Conservation (phyloP, 2,888 invertebrate species). For the Nomada hirtipes region DNA sequence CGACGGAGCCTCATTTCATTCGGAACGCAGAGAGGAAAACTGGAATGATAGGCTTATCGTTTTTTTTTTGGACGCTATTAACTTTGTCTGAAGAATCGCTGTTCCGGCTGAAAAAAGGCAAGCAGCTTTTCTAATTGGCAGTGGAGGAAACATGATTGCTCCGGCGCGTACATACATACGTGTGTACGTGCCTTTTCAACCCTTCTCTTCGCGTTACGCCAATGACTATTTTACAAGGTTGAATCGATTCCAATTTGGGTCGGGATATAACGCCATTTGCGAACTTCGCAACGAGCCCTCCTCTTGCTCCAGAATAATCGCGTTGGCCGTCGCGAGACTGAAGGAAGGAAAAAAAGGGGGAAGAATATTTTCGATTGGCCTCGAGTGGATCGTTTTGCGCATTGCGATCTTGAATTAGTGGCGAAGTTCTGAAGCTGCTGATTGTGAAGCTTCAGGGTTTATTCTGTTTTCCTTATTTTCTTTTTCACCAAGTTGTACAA, state of each 20-base stretch:
- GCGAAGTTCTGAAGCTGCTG: no score
- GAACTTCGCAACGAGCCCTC: conserved; percentile 37
- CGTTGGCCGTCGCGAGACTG: conserved; percentile 1
- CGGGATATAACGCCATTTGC: conserved; percentile 57
- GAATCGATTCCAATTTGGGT: conserved; percentile 66
- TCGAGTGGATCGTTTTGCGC: not conserved
- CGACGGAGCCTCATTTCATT: not conserved
- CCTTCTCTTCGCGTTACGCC: conserved; percentile 52
- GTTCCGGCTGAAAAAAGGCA: conserved; percentile 16
- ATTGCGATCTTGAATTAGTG: not conserved
- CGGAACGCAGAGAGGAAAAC: not conserved
- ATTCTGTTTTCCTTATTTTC: no score
- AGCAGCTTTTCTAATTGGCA: not conserved
- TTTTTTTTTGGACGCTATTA: conserved; percentile 9
- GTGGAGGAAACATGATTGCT: conserved; percentile 45
- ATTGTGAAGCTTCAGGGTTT: no score
- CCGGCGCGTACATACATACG: conserved; percentile 54
- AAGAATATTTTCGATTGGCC: not conserved
- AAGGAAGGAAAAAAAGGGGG: not conserved
- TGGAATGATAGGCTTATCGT: conserved; percentile 24
- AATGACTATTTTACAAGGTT: conserved; percentile 57
- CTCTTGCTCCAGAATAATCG: conserved; percentile 25
- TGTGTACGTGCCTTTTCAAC: conserved; percentile 35
- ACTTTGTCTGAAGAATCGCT: conserved; percentile 38
- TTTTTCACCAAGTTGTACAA: no score